Evolutionary conservation across 2,113 vertebrate genomes (phyloP), one percentile per base, ranked within the genome.

Genomic region (Esox niger): DNA sequence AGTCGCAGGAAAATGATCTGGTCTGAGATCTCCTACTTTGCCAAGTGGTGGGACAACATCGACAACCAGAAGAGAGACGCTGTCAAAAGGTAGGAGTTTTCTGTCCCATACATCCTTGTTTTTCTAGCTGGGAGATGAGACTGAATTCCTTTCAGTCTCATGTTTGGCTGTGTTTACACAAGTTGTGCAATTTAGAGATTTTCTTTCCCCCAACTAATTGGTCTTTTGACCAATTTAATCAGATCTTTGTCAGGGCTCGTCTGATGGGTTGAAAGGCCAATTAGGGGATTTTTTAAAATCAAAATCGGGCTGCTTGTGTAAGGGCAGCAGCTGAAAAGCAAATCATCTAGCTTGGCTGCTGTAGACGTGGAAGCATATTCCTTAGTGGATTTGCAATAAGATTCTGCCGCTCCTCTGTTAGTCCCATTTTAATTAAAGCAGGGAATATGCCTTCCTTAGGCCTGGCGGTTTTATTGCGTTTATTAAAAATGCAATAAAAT

Each of bases 11-110:
- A 94, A 78, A 95, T 98, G 86, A 91, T 98, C 0, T 98, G 96
- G 96, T 92, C 94, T 35, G 95, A 98, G 75, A 92, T 95, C 77
- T 96, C 95, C 73, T 98, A 94, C 80, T 94, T 98, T 83, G 87
- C 95, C 31, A 95, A 95, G 71, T 98, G 96, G 96, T 97, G 96
- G 96, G 90, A 92, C 1, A 85, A 77, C 76, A 91, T 96, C 61
- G 94, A 97, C 49, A 85, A 35, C 33, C 93, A 95, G 79, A 96
- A 95, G 86, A 94, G 84, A 69, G 91, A 90, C 69, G 88, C 90
- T 20, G 90, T 96, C 65, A 96, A 91, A 91, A 95, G 94, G 96
- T 97, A 17, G 38, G 35, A 38, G 35, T 38, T 38, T 6, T 43
- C 47, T 52, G 47, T 52, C 47, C 47, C 21, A 15, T 52, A 6